phyloP scores from a whole-genome alignment of 2,888 invertebrate genomes.

The Boloria euphrosyne region DNA sequence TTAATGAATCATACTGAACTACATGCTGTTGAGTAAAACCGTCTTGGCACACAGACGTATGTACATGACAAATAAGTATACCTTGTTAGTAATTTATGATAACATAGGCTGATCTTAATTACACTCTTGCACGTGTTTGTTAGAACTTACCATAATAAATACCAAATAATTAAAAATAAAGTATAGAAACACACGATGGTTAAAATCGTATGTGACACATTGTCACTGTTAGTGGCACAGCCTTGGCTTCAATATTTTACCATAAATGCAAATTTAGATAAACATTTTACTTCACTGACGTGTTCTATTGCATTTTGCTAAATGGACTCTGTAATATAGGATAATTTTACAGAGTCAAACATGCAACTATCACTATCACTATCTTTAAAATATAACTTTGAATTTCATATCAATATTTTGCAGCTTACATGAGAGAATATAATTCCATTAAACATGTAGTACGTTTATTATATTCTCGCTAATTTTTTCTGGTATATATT shows the following conservation, averaged over 20 bases:
- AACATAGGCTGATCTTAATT: background rate
- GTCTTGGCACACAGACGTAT: conserved; percentile 4
- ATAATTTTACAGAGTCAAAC: too few species aligned
- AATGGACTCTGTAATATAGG: too few species aligned
- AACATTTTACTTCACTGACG: conserved; percentile 31
- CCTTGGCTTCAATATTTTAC: conserved; percentile 48
- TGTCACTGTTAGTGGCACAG: conserved; percentile 4
- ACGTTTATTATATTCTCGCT: background rate
- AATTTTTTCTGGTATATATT: conserved; percentile 12
- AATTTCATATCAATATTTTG: too few species aligned
- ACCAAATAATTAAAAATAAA: conserved; percentile 1
- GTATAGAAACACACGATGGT: conserved; percentile 13
- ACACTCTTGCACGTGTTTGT: conserved; percentile 1
- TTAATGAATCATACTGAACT: conserved; percentile 36
- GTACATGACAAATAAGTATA: background rate
- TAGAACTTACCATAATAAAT: conserved; percentile 3
- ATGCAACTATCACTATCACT: too few species aligned
- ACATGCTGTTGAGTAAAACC: conserved; percentile 8
- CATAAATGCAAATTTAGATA: conserved; percentile 62
- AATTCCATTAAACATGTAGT: too few species aligned
- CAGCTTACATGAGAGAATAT: background rate
- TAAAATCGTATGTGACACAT: conserved; percentile 15
- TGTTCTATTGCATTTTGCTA: conserved; percentile 4
- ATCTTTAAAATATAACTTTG: too few species aligned
- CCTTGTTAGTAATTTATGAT: background rate